phyloP scores from a whole-genome alignment of 2,113 vertebrate species.

The Anthoscopus minutus region DNA sequence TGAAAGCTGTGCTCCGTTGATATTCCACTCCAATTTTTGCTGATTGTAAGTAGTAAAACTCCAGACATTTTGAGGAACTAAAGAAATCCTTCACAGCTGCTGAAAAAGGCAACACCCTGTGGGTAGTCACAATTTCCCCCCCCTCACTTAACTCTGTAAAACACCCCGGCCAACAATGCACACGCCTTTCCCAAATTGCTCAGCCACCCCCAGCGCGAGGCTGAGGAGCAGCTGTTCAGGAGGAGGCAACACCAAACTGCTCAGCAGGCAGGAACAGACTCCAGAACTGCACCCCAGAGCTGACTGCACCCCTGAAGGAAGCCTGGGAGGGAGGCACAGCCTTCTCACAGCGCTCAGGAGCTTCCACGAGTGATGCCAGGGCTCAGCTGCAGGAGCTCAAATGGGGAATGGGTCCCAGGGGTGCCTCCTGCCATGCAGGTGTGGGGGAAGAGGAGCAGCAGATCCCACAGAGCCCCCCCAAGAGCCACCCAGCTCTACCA shows the following conservation, averaged over 20 bases:
- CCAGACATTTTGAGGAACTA: background rate
- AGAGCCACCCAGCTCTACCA: background rate
- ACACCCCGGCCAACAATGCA: background rate
- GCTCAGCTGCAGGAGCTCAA: background rate
- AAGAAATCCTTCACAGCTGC: background rate
- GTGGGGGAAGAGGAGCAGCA: background rate
- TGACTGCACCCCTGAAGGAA: background rate
- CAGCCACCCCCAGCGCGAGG: background rate
- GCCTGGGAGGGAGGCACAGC: background rate
- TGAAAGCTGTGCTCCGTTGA: constrained; percentile 33
- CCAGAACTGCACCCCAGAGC: no score
- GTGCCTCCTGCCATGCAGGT: background rate
- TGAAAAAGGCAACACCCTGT: background rate
- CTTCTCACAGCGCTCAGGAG: background rate
- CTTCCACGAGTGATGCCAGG: rapidly evolving
- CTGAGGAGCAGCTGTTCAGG: background rate
- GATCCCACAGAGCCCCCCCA: background rate
- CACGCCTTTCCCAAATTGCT: background rate
- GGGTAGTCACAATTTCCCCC: background rate
- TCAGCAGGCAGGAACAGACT: background rate
- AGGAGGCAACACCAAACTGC: background rate
- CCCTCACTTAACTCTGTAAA: background rate
- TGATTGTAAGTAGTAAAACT: constrained; percentile 28
- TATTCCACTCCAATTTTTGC: constrained; percentile 18
- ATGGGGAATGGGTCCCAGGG: rapidly evolving